Evolutionary conservation across 2,888 invertebrate genomes (phyloP).

Genomic region (Serrognathus titanus): DNA sequence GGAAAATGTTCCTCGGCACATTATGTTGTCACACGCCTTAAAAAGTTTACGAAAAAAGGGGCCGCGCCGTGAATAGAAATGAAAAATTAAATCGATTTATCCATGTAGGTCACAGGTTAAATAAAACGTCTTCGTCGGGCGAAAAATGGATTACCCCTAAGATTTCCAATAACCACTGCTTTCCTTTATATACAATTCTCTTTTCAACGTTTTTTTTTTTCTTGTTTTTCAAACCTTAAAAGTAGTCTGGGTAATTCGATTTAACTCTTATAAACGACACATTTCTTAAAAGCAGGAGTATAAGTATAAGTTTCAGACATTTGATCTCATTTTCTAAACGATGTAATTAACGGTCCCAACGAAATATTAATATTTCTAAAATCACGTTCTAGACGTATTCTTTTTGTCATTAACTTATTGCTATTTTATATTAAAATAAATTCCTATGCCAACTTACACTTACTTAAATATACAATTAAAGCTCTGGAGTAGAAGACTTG

Average conservation of each 20-base stretch:
- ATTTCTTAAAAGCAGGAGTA: too few species aligned
- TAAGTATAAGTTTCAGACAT: too few species aligned
- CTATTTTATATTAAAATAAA: too few species aligned
- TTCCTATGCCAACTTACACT: too few species aligned
- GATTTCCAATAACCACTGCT: constrained; percentile 5
- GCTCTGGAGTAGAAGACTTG: too few species aligned
- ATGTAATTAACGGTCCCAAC: too few species aligned
- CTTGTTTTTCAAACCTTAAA: background rate
- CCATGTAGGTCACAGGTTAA: constrained; percentile 9
- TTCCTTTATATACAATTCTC: background rate
- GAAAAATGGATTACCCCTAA: constrained; percentile 4
- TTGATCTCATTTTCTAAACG: too few species aligned
- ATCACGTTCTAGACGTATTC: too few species aligned
- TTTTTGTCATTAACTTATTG: too few species aligned
- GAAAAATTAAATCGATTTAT: constrained; percentile 12
- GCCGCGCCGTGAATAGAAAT: constrained; percentile 7
- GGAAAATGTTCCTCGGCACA: background rate
- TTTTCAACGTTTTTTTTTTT: background rate
- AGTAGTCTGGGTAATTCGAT: background rate
- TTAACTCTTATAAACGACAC: background rate
- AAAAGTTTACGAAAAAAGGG: constrained; percentile 10
- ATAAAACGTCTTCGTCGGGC: constrained; percentile 5
- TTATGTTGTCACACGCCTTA: background rate
- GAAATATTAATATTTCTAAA: too few species aligned
- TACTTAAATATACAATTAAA: too few species aligned